Conservation (phyloP, 2,113 vertebrate genomes). For the Centropus unirufus region DNA sequence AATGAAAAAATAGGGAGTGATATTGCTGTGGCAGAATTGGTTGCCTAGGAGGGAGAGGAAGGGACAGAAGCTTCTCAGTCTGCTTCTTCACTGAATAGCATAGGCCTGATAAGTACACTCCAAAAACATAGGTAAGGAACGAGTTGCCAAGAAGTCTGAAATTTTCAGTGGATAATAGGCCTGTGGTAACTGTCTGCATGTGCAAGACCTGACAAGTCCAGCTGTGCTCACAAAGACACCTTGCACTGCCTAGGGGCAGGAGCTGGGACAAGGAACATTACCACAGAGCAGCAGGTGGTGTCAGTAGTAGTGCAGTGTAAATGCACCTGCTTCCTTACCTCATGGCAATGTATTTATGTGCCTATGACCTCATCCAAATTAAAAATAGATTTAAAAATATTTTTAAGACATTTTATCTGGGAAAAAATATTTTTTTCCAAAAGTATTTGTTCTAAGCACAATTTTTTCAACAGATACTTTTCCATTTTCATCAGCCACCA, state of each 20-base stretch:
- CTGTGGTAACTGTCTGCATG: background rate
- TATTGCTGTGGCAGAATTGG: background rate
- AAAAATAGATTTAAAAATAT: background rate
- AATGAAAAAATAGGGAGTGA: background rate
- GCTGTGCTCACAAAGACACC: background rate
- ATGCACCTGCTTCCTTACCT: background rate
- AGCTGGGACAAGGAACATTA: background rate
- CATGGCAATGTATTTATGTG: background rate
- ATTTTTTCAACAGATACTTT: background rate
- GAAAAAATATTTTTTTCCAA: background rate
- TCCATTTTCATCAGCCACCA: background rate
- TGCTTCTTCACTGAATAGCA: background rate
- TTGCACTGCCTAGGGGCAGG: background rate
- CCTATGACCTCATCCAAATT: background rate
- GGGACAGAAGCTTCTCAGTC: background rate
- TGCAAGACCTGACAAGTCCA: background rate
- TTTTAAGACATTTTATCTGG: background rate
- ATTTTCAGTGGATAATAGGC: background rate
- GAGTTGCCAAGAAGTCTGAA: background rate
- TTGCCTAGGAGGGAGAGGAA: background rate
- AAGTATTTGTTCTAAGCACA: background rate
- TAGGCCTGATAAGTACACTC: background rate
- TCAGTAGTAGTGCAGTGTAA: background rate
- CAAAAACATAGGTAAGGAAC: background rate
- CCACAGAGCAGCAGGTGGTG: background rate